Base-by-base conservation (phyloP, 2,888 invertebrate species). In the Drosophila pseudotakahashii region DNA sequence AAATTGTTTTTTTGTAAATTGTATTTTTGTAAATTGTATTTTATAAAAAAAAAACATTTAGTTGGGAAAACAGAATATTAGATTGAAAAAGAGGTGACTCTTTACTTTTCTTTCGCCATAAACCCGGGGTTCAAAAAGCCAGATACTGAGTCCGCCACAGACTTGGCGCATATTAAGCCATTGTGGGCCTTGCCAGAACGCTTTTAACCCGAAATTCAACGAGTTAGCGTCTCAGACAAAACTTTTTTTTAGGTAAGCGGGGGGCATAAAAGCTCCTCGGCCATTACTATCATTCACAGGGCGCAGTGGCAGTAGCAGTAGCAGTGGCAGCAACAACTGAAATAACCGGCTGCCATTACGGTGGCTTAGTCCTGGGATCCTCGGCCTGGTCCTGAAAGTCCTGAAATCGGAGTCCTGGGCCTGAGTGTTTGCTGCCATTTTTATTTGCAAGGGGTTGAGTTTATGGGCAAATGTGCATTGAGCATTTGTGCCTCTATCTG, bases 241-340 rank as follows among this genome's bases (percentile, higher is more conserved):
- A 88, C 87, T 88, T 86, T 88, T 86, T 88, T 86, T 86, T 78
- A 83, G 67, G 79, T 75, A 87, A 47, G 62, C 54, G 69, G 42
- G 42, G 73, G 76, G 81, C 75, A 80, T 86, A 77, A 86, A 83
- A 77, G 83, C 83, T 62, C 63, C 73, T 64, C 66, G 73, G 77
- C 76, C 79, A 81, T 81, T 82, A 79, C 88, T 80, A 88, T 80
- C 86, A 87, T 84, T 81, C 75, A 85, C 85, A 85, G 75, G 63
- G 19, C 61, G 44, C 67, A 75, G 51, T 54, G 41, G 41, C 61
- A 64, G 39, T n/a, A 66, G 57, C 26, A 7, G 26, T 26, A 1
- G 26, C 50, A 68, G 48, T 37, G 41, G 41, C 61, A 64, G 39
- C 63, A 61, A 52, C 53, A 66, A 54, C 51, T 62, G 74, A 50